These are phyloP conservation scores for Cladopsammia gracilis DNA, from an alignment of 64 coral and sea anemone species.

Conservation along the genomic window DNA sequence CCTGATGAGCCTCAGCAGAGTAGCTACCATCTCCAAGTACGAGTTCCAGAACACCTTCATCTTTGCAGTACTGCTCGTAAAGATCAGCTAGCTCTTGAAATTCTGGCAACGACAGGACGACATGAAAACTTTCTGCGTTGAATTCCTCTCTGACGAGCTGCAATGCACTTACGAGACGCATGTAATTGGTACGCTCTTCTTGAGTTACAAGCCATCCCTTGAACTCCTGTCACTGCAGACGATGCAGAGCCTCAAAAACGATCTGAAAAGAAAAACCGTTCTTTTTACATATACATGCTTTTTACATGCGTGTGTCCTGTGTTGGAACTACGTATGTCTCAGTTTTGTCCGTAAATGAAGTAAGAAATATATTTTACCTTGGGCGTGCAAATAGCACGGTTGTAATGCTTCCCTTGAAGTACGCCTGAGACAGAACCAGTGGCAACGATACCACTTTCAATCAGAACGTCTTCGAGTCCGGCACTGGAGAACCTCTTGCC, in stretches of 20 bases:
- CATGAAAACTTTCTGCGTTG: slow-evolving; percentile 39
- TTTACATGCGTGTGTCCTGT: too few species aligned
- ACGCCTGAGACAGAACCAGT: too few species aligned
- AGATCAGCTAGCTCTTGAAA: slow-evolving; percentile 22
- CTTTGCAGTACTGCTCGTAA: slow-evolving; percentile 43
- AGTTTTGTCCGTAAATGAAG: too few species aligned
- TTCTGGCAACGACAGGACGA: slow-evolving; percentile 14
- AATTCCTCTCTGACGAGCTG: slow-evolving; percentile 39
- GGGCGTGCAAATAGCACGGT: neutral
- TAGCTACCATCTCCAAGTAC: slow-evolving; percentile 62
- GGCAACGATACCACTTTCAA: slow-evolving; percentile 43
- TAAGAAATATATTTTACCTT: too few species aligned
- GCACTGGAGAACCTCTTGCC: slow-evolving; percentile 35
- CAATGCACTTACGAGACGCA: slow-evolving; percentile 7
- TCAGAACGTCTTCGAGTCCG: slow-evolving; percentile 49
- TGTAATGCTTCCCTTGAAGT: slow-evolving; percentile 55
- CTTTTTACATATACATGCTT: too few species aligned
- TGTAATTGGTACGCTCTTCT: slow-evolving; percentile 8
- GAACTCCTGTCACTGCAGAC: slow-evolving; percentile 40
- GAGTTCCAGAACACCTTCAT: slow-evolving; percentile 44
- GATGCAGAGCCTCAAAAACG: slow-evolving; percentile 63
- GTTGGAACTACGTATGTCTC: too few species aligned
- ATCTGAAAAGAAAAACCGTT: too few species aligned
- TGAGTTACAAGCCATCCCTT: slow-evolving; percentile 23
- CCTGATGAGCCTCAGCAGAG: slow-evolving; percentile 46